Evolutionary conservation across 2,113 vertebrate genomes (phyloP).

Genomic region (Athene cunicularia): DNA sequence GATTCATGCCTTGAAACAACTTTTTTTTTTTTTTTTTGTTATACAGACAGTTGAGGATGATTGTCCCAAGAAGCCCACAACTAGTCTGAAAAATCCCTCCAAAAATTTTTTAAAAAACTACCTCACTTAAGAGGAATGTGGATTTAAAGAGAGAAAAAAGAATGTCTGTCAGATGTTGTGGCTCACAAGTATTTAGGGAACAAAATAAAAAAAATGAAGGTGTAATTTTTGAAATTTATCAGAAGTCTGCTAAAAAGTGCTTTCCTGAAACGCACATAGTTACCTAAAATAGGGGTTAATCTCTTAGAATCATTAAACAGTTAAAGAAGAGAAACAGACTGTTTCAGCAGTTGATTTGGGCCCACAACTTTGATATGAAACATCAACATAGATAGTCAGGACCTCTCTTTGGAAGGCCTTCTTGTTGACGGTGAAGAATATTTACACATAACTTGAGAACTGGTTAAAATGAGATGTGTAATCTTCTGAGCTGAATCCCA

Average conservation of each 20-base stretch:
- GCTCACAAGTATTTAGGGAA: neutral
- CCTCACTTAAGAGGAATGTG: neutral
- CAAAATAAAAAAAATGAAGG: neutral
- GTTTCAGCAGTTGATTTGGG: neutral
- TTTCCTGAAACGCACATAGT: neutral
- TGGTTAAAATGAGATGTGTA: neutral
- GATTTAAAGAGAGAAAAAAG: neutral
- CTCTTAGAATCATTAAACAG: neutral
- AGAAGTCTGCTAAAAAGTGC: neutral
- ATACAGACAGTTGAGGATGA: neutral
- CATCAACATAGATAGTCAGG: neutral
- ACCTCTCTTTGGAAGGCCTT: neutral
- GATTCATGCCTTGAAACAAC: neutral
- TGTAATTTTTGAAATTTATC: neutral
- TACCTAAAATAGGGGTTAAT: fast-evolving
- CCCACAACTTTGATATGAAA: neutral
- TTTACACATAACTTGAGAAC: neutral
- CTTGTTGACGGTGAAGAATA: neutral
- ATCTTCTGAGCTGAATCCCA: neutral
- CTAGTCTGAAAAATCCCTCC: neutral
- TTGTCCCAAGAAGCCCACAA: neutral
- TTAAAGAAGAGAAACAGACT: neutral
- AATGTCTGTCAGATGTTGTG: neutral
- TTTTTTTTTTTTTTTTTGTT: neutral
- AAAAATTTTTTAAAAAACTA: neutral